These are phyloP conservation scores for Marasmarcha lunaedactyla DNA, from an alignment of 2,888 invertebrate species.

Conservation along the genomic window DNA sequence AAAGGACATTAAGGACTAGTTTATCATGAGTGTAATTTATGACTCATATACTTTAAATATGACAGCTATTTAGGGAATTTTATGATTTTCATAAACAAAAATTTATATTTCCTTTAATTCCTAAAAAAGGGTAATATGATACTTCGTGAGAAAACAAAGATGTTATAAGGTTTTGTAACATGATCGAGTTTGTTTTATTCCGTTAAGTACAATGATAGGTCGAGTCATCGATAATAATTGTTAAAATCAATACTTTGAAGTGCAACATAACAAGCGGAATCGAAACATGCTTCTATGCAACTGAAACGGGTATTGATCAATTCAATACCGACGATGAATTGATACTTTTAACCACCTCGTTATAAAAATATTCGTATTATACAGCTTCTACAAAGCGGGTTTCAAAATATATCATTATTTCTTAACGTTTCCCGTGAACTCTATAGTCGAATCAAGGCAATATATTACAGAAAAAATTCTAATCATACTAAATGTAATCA, in stretches of 20 bases:
- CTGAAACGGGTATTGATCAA: no score
- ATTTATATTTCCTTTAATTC: conserved; percentile 36
- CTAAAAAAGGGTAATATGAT: not conserved
- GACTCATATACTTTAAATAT: conserved; percentile 35
- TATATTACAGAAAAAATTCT: conserved; percentile 30
- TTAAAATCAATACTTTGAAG: conserved; percentile 22
- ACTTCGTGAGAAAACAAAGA: conserved; percentile 1
- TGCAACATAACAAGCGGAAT: conserved; percentile 14
- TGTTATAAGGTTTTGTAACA: not conserved
- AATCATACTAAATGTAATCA: conserved; percentile 51
- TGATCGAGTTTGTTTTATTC: conserved; percentile 15
- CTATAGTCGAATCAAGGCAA: conserved; percentile 11
- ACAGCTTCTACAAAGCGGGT: no score
- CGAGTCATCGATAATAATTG: conserved; percentile 46
- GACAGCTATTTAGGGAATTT: conserved; percentile 41
- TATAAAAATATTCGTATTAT: no score
- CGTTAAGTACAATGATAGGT: conserved; percentile 15
- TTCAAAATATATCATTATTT: no score
- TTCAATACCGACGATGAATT: no score
- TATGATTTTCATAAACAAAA: conserved; percentile 29
- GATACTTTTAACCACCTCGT: no score
- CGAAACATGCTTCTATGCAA: no score
- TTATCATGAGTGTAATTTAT: conserved; percentile 62
- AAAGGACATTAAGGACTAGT: conserved; percentile 57
- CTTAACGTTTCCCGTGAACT: no score